A percentile compares a stretch with the other conserved stretches of the same genome.
Evolutionary conservation across 2,888 invertebrate species (phyloP).

Genomic region (Drosophila pseudotakahashii): DNA sequence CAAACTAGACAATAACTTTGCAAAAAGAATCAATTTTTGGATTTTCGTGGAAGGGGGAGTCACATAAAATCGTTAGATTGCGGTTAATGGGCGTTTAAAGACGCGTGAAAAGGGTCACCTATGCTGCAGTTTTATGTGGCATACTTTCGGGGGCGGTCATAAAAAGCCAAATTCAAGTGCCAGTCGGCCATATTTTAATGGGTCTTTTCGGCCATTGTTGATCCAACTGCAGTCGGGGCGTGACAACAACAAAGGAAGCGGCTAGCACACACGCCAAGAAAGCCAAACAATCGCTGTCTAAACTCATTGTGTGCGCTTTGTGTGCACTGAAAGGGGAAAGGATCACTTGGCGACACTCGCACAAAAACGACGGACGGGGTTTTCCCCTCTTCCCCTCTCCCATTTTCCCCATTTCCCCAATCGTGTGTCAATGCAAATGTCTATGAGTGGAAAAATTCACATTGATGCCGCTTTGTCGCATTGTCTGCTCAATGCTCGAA

Average conservation of each 20-base stretch:
- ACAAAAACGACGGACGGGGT: background rate
- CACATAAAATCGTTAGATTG: conserved; percentile 23
- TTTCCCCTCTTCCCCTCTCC: background rate
- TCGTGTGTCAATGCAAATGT: conserved; percentile 49
- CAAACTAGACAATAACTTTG: conserved; percentile 12
- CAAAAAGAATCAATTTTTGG: conserved; percentile 19
- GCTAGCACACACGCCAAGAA: conserved; percentile 42
- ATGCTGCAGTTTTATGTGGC: conserved; percentile 22
- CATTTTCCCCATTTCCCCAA: background rate
- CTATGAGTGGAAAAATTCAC: conserved; percentile 68
- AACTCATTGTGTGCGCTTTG: conserved; percentile 71
- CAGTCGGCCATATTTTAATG: conserved; percentile 29
- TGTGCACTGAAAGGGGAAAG: conserved; percentile 49
- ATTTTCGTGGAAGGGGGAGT: background rate
- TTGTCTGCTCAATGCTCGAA: conserved; percentile 55
- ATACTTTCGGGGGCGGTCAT: conserved; percentile 20
- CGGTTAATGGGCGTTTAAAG: conserved; percentile 40
- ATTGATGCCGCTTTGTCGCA: conserved; percentile 64
- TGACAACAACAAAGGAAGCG: conserved; percentile 45
- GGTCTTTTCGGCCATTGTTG: conserved; percentile 29
- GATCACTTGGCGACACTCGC: conserved; percentile 63
- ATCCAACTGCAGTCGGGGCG: conserved; percentile 36
- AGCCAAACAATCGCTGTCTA: conserved; percentile 71
- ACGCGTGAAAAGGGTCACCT: conserved; percentile 36
- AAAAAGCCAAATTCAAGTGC: conserved; percentile 14